These are phyloP conservation scores for Drosophila subobscura DNA, from an alignment of 1,140 invertebrate species.

Conservation along the genomic window DNA sequence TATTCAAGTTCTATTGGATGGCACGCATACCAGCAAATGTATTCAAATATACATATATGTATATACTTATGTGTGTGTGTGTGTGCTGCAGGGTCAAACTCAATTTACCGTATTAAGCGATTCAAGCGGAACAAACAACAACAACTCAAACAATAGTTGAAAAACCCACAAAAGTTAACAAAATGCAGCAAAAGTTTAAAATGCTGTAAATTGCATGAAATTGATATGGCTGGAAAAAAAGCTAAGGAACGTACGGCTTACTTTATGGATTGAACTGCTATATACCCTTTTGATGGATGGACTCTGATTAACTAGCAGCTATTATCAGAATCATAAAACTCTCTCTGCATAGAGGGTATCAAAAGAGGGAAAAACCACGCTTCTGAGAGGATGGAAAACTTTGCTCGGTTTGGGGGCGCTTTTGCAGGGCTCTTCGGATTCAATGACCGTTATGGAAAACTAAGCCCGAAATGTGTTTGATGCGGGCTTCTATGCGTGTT, in stretches of 20 bases:
- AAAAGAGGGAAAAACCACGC: neutral
- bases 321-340: no score
- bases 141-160: conserved; percentile 15
- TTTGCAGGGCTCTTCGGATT: conserved; percentile 40
- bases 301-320: no score
- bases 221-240: conserved; percentile 29
- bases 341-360: conserved; percentile 7
- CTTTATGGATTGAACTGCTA: no score
- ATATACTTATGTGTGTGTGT: neutral
- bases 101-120: conserved; percentile 53
- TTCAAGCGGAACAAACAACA: conserved; percentile 29
- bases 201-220: conserved; percentile 49
- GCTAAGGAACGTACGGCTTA: neutral
- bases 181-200: conserved; percentile 44
- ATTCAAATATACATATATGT: neutral
- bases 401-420: conserved; percentile 6
- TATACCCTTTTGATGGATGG: no score
- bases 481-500: conserved; percentile 33
- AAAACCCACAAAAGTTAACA: conserved; percentile 39
- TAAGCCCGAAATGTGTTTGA: conserved; percentile 59
- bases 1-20: conserved; percentile 9
- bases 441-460: conserved; percentile 62
- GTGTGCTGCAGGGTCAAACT: conserved; percentile 28
- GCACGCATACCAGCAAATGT: neutral
- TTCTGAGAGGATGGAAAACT: neutral